Evolutionary conservation across 2,888 invertebrate genomes (phyloP).

Genomic region (Mactromeris polynyma): DNA sequence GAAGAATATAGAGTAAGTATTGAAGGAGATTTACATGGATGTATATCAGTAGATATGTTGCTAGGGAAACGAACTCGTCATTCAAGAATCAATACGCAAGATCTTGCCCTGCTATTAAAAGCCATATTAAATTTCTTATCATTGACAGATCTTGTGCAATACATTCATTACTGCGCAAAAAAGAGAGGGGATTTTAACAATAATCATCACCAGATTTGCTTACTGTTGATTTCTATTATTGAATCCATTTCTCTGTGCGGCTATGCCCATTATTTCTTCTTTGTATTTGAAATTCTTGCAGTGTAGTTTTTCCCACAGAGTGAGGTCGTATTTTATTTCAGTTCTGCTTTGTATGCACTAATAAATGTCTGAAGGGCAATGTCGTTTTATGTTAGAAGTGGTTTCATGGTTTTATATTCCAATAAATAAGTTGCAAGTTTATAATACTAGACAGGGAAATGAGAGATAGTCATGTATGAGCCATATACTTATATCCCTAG

Average conservation of each 20-base stretch:
- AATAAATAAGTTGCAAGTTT: too few species aligned
- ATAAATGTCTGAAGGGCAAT: neutral
- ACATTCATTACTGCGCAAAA: neutral
- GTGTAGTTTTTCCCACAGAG: neutral
- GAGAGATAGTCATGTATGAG: too few species aligned
- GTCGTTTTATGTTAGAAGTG: too few species aligned
- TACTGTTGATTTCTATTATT: neutral
- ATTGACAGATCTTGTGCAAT: neutral
- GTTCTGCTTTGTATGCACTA: neutral
- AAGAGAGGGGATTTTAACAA: neutral
- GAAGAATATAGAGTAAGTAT: constrained; percentile 76
- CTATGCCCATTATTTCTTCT: neutral
- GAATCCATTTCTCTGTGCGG: neutral
- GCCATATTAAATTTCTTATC: constrained; percentile 18
- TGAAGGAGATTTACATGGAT: neutral
- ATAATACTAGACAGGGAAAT: too few species aligned
- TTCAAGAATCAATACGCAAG: constrained; percentile 6
- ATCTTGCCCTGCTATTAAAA: neutral
- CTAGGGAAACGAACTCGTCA: neutral
- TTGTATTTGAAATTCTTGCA: neutral
- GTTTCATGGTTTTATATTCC: too few species aligned
- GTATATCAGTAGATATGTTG: neutral
- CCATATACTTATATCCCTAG: too few species aligned
- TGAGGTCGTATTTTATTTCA: neutral
- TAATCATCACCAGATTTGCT: constrained; percentile 13